Evolutionary conservation across 1,140 invertebrate species (phyloP).

Genomic region (Papilio glaucus): DNA sequence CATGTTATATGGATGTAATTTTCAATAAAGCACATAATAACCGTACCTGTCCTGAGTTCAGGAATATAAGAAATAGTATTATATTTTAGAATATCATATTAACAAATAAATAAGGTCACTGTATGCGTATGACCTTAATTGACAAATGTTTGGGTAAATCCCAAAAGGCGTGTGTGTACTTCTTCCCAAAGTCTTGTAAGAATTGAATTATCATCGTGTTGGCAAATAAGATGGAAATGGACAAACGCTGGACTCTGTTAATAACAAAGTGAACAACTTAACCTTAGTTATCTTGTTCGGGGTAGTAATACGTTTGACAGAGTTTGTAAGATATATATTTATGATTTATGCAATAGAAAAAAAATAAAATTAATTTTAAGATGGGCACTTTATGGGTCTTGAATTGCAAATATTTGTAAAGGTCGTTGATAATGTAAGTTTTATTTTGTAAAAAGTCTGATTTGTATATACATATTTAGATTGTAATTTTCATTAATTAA

Average conservation of each 20-base stretch:
- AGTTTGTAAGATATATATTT: conserved; percentile 22
- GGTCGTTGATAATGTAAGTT: conserved; percentile 41
- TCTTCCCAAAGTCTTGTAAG: not conserved
- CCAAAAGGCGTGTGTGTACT: not conserved
- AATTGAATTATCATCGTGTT: not conserved
- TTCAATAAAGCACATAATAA: conserved; percentile 64
- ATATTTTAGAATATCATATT: conserved; percentile 49
- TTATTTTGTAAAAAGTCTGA: conserved; percentile 74
- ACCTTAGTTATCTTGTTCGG: not conserved
- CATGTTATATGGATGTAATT: conserved; percentile 64
- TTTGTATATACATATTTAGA: conserved; percentile 71
- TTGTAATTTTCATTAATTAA: conserved; percentile 39
- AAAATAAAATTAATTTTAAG: conserved; percentile 25
- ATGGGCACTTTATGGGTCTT: conserved; percentile 20
- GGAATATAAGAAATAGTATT: conserved; percentile 70
- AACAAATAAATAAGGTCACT: conserved; percentile 18
- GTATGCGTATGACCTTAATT: not conserved
- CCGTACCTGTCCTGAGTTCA: conserved; percentile 81
- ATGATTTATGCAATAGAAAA: conserved; percentile 19
- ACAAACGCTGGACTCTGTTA: not conserved
- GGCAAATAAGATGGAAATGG: not conserved
- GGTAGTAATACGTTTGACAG: not conserved
- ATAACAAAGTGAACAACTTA: not conserved
- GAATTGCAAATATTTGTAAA: conserved; percentile 34
- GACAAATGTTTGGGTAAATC: not conserved